Evolutionary conservation across 2,888 invertebrate species (phyloP), one percentile per base, ranked within the genome.

Genomic region (Patella depressa): DNA sequence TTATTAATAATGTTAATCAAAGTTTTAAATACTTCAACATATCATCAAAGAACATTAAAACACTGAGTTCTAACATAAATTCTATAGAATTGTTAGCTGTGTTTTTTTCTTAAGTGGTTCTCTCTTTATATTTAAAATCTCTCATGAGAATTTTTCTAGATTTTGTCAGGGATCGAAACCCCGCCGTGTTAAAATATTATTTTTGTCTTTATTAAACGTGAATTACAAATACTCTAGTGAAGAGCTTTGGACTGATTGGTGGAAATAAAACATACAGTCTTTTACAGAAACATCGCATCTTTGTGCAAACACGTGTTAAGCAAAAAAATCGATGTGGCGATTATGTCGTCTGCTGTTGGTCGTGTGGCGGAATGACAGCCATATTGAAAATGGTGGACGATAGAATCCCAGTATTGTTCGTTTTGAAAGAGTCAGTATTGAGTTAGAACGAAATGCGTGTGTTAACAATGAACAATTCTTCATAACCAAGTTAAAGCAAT

Each of bases 301-400:
- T 65, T 65, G 65, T 65, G 65, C 65, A 65, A 65, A 65, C 65
- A 65, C 65, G 65, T 65, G 65, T 19, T 65, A 65, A 65, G 24
- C 19, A 65, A 45, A 24, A 65, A 19, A 65, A 65, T 65, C 65
- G 65, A 65, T 65, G 24, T 24, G 24, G 65, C 65, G 65, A 65
- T 65, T 65, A 65, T 65, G 65, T 65, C 65, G 65, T 19, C 65
- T 65, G 65, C 65, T 65, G 24, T 24, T 24, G 65, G 65, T 65
- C 65, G 65, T 65, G 65, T 65, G 65, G 19, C 65, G 19, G 65
- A 65, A 65, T 65, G 65, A 65, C 65, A 24, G 24, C 65, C 65
- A 65, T 65, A 65, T 65, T 65, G 65, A 65, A 65, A 65, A 19
- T 65, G 65, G 24, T 24, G 24, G 24, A 65, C 24, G 24, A 65